Percentiles rank a stretch among this genome's conserved stretches.
Conservation (phyloP, 1,140 invertebrate genomes). For the Bombus vancouverensis region DNA sequence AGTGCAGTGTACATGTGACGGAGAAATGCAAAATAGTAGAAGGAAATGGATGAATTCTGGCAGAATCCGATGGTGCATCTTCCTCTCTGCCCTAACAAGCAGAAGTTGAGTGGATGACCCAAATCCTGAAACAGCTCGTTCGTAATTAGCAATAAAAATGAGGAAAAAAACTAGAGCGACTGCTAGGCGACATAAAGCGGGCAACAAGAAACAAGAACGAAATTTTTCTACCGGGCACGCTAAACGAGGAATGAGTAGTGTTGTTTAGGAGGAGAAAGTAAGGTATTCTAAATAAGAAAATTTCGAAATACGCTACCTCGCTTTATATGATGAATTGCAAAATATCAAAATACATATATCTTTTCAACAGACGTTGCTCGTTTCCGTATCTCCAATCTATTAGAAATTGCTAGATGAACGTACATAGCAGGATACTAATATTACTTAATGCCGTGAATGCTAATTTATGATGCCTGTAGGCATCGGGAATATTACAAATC, state of each 20-base stretch:
- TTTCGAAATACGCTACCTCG: background rate
- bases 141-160: slow-evolving; percentile 55
- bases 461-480: background rate
- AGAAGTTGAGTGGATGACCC: slow-evolving; percentile 46
- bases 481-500: too few species aligned
- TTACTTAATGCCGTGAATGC: background rate
- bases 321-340: background rate
- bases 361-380: background rate
- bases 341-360: background rate
- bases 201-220: slow-evolving; percentile 14
- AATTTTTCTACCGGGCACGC: background rate
- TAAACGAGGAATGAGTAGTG: background rate
- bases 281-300: background rate
- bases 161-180: slow-evolving; percentile 17
- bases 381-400: background rate
- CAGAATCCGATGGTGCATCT: slow-evolving; percentile 38
- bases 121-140: slow-evolving; percentile 41
- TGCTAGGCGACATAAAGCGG: background rate
- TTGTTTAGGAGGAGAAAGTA: background rate
- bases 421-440: background rate
- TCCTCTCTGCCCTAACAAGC: slow-evolving; percentile 47
- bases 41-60: background rate
- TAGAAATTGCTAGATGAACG: background rate
- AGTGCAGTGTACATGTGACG: background rate
- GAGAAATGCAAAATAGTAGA: background rate